These are phyloP conservation scores for Symphodus melops DNA, from an alignment of 2,113 vertebrate genomes.

Conservation along the genomic window DNA sequence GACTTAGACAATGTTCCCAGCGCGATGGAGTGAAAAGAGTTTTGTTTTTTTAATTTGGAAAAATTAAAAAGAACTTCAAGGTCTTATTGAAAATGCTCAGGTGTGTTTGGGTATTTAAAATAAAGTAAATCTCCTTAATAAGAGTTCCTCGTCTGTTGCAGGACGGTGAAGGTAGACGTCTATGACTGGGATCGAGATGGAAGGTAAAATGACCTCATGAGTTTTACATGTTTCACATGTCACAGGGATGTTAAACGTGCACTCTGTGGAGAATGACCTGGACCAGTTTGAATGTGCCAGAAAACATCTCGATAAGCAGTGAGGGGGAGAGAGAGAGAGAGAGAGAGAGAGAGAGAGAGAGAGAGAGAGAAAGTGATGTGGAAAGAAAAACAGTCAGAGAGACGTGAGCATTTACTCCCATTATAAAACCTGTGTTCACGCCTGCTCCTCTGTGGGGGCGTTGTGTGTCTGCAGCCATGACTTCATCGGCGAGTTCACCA, in stretches of 20 bases:
- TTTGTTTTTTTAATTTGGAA: background rate
- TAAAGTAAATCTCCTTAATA: background rate
- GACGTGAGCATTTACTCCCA: slow-evolving; percentile 8
- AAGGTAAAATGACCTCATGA: slow-evolving; percentile 83
- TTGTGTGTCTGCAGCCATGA: slow-evolving; percentile 87
- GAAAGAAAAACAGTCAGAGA: slow-evolving; percentile 9
- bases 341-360: background rate
- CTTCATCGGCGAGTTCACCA: slow-evolving; percentile 98
- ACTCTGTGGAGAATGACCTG: background rate
- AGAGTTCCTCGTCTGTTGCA: slow-evolving; percentile 67
- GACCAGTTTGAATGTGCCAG: background rate
- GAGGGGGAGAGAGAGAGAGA: background rate
- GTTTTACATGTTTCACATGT: slow-evolving; percentile 18
- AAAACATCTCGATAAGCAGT: background rate
- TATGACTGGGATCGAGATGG: slow-evolving; percentile 98
- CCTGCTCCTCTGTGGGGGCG: slow-evolving; percentile 33
- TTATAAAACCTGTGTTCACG: slow-evolving; percentile 18
- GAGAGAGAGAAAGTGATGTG: slow-evolving; percentile 4
- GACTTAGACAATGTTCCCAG: slow-evolving; percentile 25
- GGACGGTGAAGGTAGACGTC: slow-evolving; percentile 96
- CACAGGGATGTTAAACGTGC: slow-evolving; percentile 6
- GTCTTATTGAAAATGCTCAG: slow-evolving; percentile 16
- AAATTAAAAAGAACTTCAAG: background rate
- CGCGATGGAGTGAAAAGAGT: background rate
- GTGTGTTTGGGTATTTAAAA: background rate